phyloP scores from a whole-genome alignment of 2,797 vertebrate species.

The Vipera ursinii region DNA sequence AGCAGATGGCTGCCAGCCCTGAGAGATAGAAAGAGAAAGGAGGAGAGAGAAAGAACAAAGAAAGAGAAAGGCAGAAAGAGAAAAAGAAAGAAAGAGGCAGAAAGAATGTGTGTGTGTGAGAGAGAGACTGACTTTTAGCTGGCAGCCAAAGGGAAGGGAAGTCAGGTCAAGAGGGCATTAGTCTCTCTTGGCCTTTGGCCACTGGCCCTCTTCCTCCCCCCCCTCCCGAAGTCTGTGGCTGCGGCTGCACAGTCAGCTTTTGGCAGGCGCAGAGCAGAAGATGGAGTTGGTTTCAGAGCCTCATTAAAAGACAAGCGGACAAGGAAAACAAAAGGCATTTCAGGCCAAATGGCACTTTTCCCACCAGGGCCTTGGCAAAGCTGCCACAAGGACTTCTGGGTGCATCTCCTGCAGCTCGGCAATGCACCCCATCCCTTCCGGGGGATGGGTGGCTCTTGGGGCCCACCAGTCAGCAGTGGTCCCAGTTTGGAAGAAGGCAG shows the following conservation, averaged over 20 bases:
- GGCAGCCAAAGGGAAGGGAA: not conserved
- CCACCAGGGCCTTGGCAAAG: constrained; percentile 14
- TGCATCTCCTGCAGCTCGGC: not conserved
- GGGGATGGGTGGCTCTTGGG: not conserved
- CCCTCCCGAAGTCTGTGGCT: not conserved
- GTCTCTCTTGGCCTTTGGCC: not conserved
- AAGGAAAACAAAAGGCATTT: constrained; percentile 44
- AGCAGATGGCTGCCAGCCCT: not conserved
- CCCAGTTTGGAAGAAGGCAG: not conserved
- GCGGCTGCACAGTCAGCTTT: constrained; percentile 13
- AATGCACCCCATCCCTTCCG: not conserved
- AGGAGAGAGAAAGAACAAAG: not conserved
- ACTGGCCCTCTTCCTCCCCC: not conserved
- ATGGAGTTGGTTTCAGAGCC: not conserved
- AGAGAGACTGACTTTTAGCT: not conserved
- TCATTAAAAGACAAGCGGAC: constrained; percentile 24
- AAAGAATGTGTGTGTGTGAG: too few relatives aligned
- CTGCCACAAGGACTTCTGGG: not conserved
- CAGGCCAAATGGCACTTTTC: constrained; percentile 15
- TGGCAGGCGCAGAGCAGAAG: constrained; percentile 13
- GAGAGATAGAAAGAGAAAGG: not conserved
- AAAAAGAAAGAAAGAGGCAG: too few relatives aligned
- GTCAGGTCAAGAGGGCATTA: accelerated
- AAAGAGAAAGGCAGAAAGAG: not conserved
- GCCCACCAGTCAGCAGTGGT: too few relatives aligned